These are phyloP conservation scores for Lutra lutra DNA, from an alignment of 2,797 vertebrate genomes.

Conservation along the genomic window DNA sequence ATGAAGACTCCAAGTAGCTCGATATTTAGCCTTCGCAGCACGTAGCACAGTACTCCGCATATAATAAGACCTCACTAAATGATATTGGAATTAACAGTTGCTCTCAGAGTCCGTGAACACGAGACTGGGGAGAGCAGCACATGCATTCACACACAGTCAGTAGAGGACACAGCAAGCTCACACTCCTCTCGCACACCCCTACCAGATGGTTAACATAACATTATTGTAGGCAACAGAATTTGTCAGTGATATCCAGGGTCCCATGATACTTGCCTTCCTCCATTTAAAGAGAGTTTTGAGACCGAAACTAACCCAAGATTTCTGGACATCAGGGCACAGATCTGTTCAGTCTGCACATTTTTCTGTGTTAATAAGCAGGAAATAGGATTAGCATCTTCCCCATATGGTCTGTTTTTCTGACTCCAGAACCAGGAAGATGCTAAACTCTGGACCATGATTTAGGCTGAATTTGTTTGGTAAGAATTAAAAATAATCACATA, in stretches of 20 bases:
- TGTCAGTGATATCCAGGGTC: neutral
- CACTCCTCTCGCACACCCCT: too few species aligned
- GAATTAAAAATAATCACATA: neutral
- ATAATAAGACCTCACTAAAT: neutral
- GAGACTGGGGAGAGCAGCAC: neutral
- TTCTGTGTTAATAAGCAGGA: conserved; percentile 47
- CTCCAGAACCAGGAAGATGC: neutral
- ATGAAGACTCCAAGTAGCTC: neutral
- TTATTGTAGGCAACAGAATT: neutral
- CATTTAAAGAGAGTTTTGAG: conserved; percentile 29
- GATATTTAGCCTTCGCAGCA: neutral
- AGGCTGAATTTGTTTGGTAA: neutral
- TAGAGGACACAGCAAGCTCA: neutral
- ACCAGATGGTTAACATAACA: neutral
- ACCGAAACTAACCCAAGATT: neutral
- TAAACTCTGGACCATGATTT: neutral
- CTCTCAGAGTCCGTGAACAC: neutral
- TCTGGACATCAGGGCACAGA: neutral
- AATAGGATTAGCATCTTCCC: conserved; percentile 33
- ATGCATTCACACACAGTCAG: neutral
- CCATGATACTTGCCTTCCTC: neutral
- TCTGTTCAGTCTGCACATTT: conserved; percentile 45
- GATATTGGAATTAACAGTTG: neutral
- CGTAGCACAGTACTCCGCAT: neutral
- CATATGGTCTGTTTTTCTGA: conserved; percentile 31